Evolutionary conservation across 2,113 vertebrate genomes (phyloP).

Genomic region (Psittacula cyanocephala): DNA sequence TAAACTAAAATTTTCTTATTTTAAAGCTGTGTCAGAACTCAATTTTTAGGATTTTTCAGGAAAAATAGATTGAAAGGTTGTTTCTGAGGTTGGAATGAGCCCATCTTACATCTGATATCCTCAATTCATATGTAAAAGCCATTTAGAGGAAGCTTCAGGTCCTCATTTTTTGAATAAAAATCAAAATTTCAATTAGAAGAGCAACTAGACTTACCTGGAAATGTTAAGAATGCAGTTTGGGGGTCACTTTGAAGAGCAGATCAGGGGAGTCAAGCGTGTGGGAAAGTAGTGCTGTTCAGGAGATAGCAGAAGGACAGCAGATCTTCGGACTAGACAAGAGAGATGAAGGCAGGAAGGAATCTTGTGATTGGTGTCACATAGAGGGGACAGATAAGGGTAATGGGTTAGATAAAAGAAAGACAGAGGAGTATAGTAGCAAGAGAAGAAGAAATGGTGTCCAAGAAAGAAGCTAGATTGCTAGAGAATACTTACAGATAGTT

Average conservation of each 20-base stretch:
- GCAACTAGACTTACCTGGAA: background rate
- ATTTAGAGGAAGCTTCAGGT: background rate
- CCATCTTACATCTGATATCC: background rate
- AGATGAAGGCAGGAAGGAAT: background rate
- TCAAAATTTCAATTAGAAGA: background rate
- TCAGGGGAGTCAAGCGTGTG: background rate
- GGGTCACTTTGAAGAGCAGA: background rate
- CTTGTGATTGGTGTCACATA: background rate
- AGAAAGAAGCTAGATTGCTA: background rate
- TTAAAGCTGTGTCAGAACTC: background rate
- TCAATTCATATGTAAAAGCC: rapidly evolving
- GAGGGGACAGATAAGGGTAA: background rate
- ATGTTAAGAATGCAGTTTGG: background rate
- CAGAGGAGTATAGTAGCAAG: background rate
- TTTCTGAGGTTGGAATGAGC: background rate
- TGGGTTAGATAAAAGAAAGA: background rate
- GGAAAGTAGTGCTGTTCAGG: background rate
- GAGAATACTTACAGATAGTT: background rate
- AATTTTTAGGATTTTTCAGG: background rate
- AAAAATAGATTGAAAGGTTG: background rate
- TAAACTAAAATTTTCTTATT: background rate
- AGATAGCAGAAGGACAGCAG: background rate
- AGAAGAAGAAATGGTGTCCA: background rate
- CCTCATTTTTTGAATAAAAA: background rate
- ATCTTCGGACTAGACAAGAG: background rate